A percentile compares a stretch with the other conserved stretches of the same genome.
phyloP scores from a whole-genome alignment of 2,113 vertebrate species.

The Clarias magur region DNA sequence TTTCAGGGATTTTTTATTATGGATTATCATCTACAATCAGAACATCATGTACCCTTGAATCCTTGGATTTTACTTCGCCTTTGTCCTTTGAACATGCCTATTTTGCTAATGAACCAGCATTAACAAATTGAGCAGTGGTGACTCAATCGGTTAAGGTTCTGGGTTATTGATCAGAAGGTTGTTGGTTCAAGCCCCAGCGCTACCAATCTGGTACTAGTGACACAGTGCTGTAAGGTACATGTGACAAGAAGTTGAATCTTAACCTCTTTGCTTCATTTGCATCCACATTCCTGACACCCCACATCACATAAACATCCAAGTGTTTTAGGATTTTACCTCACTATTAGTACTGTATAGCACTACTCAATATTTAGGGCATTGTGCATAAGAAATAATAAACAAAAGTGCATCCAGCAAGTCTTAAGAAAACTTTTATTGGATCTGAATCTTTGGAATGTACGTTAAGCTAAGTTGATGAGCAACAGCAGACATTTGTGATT shows the following conservation, averaged over 20 bases:
- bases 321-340: not conserved
- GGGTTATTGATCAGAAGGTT: too few relatives aligned
- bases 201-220: too few relatives aligned
- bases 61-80: not conserved
- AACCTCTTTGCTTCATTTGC: not conserved
- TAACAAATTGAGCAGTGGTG: too few relatives aligned
- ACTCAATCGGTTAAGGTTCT: too few relatives aligned
- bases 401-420: conserved; percentile 5
- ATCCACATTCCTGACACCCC: not conserved
- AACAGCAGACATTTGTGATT: conserved; percentile 39
- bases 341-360: not conserved
- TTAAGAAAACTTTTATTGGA: conserved; percentile 60
- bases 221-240: too few relatives aligned
- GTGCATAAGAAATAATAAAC: not conserved
- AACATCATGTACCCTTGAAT: not conserved
- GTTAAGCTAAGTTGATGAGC: conserved; percentile 40
- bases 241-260: too few relatives aligned
- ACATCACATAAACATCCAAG: not conserved
- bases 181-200: too few relatives aligned
- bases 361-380: not conserved
- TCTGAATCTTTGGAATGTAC: conserved; percentile 63
- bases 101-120: not conserved
- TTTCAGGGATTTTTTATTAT: not conserved
- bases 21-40: not conserved
- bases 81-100: not conserved